Conservation (phyloP, 92 coral and sea anemone species). For the Desmophyllum pertusum region DNA sequence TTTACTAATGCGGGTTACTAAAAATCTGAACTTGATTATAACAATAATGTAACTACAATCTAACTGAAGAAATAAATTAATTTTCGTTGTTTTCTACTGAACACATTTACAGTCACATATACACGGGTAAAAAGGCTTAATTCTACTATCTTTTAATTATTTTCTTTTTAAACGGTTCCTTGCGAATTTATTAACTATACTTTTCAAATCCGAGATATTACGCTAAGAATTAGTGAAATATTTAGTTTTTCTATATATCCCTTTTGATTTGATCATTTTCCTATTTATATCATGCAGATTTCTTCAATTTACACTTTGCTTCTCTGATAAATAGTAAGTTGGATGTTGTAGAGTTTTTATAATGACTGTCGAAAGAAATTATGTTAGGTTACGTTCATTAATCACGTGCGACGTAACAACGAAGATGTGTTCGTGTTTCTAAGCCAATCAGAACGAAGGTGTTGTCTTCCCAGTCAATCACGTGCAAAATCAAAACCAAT, state of each 20-base stretch:
- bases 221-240: constrained; percentile 1
- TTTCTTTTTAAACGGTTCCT: background rate
- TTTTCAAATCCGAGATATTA: background rate
- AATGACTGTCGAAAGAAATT: background rate
- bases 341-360: background rate
- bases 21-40: background rate
- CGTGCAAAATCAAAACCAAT: background rate
- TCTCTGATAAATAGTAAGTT: background rate
- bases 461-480: background rate
- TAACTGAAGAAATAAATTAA: background rate
- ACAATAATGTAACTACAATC: background rate
- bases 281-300: background rate
- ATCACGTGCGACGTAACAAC: too few relatives aligned
- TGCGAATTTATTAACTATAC: background rate
- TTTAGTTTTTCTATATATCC: background rate
- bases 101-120: background rate
- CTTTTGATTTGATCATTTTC: background rate
- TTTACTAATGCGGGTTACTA: background rate
- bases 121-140: too few relatives aligned
- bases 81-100: background rate
- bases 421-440: background rate
- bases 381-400: too few relatives aligned
- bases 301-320: constrained; percentile 2
- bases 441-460: background rate
- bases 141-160: background rate